Conservation (phyloP, 2,888 invertebrate genomes). For the Protonemura montana region DNA sequence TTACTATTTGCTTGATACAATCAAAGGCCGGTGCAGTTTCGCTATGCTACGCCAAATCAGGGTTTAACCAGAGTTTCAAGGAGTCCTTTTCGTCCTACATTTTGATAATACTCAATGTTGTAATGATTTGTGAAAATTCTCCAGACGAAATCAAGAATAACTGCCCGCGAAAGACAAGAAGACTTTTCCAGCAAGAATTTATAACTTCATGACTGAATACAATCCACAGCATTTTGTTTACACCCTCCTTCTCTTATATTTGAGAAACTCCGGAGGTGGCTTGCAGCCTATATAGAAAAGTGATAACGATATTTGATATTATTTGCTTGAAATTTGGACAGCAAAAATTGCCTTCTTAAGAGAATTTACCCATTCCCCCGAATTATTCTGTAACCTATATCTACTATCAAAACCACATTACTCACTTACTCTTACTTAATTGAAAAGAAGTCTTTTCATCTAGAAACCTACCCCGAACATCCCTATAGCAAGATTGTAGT, state of each 20-base stretch:
- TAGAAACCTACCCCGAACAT: neutral
- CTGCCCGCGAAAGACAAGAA: neutral
- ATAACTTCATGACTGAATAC: neutral
- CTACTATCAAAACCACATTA: neutral
- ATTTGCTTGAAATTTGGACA: neutral
- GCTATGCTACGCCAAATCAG: neutral
- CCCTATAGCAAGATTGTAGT: neutral
- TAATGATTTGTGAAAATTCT: neutral
- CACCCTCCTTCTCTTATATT: neutral
- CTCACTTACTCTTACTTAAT: neutral
- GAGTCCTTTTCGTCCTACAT: neutral
- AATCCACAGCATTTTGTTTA: neutral
- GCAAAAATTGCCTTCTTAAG: neutral
- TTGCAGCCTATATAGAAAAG: neutral
- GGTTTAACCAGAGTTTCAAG: neutral
- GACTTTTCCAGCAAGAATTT: neutral
- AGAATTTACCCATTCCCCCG: neutral
- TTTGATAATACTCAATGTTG: neutral
- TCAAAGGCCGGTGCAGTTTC: neutral
- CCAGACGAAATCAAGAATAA: neutral
- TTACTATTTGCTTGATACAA: constrained; percentile 5
- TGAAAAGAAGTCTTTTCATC: neutral
- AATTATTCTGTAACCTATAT: neutral
- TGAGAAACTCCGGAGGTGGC: neutral
- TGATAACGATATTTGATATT: neutral